A percentile compares a stretch with the other conserved stretches of the same genome.
Conservation (phyloP, 2,113 vertebrate species). For the Oryzias melastigma region DNA sequence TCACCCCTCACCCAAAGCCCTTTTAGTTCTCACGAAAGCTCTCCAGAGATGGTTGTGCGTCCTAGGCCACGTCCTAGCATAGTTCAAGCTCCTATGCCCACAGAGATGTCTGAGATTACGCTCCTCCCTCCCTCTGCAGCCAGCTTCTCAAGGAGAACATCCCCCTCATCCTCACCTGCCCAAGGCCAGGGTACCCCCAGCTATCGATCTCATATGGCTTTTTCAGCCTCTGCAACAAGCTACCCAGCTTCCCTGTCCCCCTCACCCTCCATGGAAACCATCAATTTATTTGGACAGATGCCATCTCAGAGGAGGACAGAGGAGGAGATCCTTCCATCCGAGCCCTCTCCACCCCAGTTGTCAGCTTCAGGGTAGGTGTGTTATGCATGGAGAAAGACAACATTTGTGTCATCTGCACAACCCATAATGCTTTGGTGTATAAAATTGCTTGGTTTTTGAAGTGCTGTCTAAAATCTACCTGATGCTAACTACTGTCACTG, state of each 20-base stretch:
- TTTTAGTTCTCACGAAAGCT: slow-evolving; percentile 90
- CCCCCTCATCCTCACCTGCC: slow-evolving; percentile 91
- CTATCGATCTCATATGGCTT: slow-evolving; percentile 84
- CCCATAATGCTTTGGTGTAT: slow-evolving; percentile 66
- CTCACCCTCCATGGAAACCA: slow-evolving; percentile 85
- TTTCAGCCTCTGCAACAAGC: slow-evolving; percentile 86
- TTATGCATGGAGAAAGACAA: slow-evolving; percentile 60
- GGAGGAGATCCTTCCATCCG: slow-evolving; percentile 93
- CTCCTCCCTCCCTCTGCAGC: slow-evolving; percentile 91
- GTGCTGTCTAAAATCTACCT: slow-evolving; percentile 31
- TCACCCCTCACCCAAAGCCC: slow-evolving; percentile 98
- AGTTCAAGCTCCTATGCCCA: slow-evolving; percentile 82
- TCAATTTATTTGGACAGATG: slow-evolving; percentile 90
- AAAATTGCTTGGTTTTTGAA: slow-evolving; percentile 54
- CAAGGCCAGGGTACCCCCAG: slow-evolving; percentile 85
- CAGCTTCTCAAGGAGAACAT: slow-evolving; percentile 95
- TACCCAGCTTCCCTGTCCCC: slow-evolving; percentile 86
- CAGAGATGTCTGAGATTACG: slow-evolving; percentile 93
- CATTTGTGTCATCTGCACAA: slow-evolving; percentile 64
- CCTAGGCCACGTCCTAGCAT: slow-evolving; percentile 90
- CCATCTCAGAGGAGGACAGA: slow-evolving; percentile 86
- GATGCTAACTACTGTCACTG: slow-evolving; percentile 21
- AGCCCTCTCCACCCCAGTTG: slow-evolving; percentile 89
- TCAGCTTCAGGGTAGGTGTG: slow-evolving; percentile 95
- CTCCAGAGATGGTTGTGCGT: slow-evolving; percentile 91